Percentiles rank a stretch among this genome's conserved stretches.
Conservation (phyloP, 2,888 invertebrate genomes). For the Empis livida region DNA sequence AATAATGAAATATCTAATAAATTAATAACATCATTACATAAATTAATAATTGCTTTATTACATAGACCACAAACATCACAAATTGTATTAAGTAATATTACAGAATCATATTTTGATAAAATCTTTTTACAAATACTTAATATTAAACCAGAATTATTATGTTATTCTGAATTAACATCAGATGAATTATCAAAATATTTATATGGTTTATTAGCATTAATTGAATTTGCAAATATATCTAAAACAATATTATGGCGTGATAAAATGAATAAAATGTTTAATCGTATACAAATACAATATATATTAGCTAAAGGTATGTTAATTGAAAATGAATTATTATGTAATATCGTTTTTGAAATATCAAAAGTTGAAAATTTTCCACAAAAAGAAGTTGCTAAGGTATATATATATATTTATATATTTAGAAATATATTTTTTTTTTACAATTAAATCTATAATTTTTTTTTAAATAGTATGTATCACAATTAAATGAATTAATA, state of each 20-base stretch:
- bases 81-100: constrained; percentile 27
- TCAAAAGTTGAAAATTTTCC: constrained; percentile 31
- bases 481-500: too few relatives aligned
- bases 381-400: constrained; percentile 26
- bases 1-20: constrained; percentile 18
- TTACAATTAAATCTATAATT: too few relatives aligned
- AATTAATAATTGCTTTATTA: constrained; percentile 22
- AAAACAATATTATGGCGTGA: constrained; percentile 31
- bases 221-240: constrained; percentile 29
- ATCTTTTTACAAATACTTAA: constrained; percentile 22
- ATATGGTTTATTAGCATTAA: constrained; percentile 25
- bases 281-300: constrained; percentile 26
- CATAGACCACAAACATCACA: constrained; percentile 27
- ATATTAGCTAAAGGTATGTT: constrained; percentile 29
- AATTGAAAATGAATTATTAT: constrained; percentile 22
- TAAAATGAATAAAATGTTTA: constrained; percentile 26
- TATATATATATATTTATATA: constrained; percentile 11
- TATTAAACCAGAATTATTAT: constrained; percentile 9
- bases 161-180: constrained; percentile 5
- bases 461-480: too few relatives aligned
- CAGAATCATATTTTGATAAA: constrained; percentile 32
- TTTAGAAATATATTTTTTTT: too few relatives aligned
- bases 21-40: constrained; percentile 24
- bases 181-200: constrained; percentile 27
- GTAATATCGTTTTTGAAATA: constrained; percentile 28